Base-by-base conservation (phyloP, 2,113 vertebrate genomes). In the Lampris incognitus region DNA sequence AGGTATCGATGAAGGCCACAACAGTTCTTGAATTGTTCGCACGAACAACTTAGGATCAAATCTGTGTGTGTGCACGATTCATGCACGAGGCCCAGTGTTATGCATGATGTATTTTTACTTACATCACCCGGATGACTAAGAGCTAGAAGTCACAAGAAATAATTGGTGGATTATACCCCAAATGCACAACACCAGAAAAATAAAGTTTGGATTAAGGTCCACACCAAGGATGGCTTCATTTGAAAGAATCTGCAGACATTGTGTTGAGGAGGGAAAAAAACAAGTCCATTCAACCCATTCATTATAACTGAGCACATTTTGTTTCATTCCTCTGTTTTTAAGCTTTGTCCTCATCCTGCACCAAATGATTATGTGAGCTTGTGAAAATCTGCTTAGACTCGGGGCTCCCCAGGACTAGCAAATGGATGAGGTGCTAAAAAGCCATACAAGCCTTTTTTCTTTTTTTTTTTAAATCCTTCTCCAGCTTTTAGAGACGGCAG, bases 401-500 rank as follows among this genome's bases (percentile, higher is more conserved):
- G 0, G 13, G 36, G 44, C 66, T 82, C 58, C 54, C 59, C 67
- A 69, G 37, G 54, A 71, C 63, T 7, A 48, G 24, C 36, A 55
- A 69, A 61, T 55, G 55, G 59, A 75, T 74, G 61, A 73, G 59
- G 61, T 58, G 63, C 46, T 76, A 67, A 39, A 57, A 76, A 62
- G 51, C 24, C 63, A 72, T 36, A 39, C 70, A 68, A 38, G 8
- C 3, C 9, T 44, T 6, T 42, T 62, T 62, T 42, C 7, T 46
- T 46, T 11, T 36, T 44, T 62, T 54, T 36, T 49, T 42, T 49
- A 50, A 48, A 78, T 66, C 82, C 37, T 60, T 38, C 39, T 36
- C 56, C 9, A 56, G 73, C 70, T 52, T 76, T 83, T 61, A 73
- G 49, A 78, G 72, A 85, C 69, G 50, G 76, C 42, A 66, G 48